Base-by-base conservation (phyloP, 2,888 invertebrate genomes). In the Eupithecia subumbrata region DNA sequence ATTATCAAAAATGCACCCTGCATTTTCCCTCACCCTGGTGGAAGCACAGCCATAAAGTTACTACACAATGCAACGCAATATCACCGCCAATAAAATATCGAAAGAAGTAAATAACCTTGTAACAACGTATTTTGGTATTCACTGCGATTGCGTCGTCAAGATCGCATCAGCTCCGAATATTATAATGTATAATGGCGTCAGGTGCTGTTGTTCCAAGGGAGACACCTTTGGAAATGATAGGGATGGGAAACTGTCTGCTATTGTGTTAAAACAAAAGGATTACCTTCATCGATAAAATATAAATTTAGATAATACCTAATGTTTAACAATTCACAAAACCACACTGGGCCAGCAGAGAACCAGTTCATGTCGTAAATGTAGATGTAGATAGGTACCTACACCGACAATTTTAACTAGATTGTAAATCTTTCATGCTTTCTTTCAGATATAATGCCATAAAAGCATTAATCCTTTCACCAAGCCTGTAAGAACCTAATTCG, bases 141-240 rank as follows among this genome's bases (percentile, higher is more conserved):
- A 93, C 92, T 91, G 91, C 92, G 89, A 92, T 63, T 66, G 37
- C 93, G 91, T 92, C 93, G 93, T 93, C 92, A 93, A 92, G 90
- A 91, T 92, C 94, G 93, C 95, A 94, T 91, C 84, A 90, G 89
- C 89, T 69, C 90, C 93, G 89, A 94, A 95, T 94, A 95, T 95
- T 95, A 93, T 95, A 95, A 94, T 93, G 93, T 90, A 87, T 93
- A 92, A 95, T 93, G 93, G 92, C 91, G 91, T 93, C 94, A 94
- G 94, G 93, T 95, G 94, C 87, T 88, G 89, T 90, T 91, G 89
- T 91, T 90, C 86, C 87, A 84, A 83, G 84, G 87, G 84, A 82
- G 81, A 88, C 84, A 86, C 86, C 84, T 85, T 72, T 43, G 79
- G 76, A 71, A 45, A 34, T 75, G 69, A 43, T 75, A 68, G 69